These are phyloP conservation scores for Ctenodactylus gundi DNA, from an alignment of 2,113 vertebrate genomes.

Conservation along the genomic window DNA sequence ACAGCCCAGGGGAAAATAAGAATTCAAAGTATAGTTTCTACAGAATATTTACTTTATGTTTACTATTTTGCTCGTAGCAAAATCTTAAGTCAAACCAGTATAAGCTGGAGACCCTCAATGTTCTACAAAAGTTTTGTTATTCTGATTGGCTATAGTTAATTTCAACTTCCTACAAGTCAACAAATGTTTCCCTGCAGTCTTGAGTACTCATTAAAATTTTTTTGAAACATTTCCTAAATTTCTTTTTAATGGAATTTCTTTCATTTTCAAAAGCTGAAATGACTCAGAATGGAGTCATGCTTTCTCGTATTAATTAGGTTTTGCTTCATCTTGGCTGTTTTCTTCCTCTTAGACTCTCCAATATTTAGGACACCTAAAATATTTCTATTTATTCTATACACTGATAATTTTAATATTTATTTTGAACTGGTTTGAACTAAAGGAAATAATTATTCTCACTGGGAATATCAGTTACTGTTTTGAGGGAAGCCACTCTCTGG, in stretches of 20 bases:
- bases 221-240: neutral
- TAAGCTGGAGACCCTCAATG: neutral
- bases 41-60: neutral
- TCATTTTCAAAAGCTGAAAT: neutral
- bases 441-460: neutral
- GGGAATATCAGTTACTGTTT: neutral
- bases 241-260: neutral
- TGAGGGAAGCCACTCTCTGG: neutral
- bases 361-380: neutral
- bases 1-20: neutral
- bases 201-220: neutral
- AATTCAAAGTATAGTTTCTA: neutral
- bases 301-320: neutral
- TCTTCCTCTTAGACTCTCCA: neutral
- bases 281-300: neutral
- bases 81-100: neutral
- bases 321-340: neutral
- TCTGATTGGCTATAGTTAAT: neutral
- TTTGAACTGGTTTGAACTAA: neutral
- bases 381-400: neutral
- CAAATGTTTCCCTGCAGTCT: neutral
- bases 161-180: neutral
- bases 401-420: conserved; percentile 4
- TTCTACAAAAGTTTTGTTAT: neutral
- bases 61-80: neutral